Evolutionary conservation across 2,888 invertebrate species (phyloP), one percentile per base, ranked within the genome.

Genomic region (Amphiduros pacificus): DNA sequence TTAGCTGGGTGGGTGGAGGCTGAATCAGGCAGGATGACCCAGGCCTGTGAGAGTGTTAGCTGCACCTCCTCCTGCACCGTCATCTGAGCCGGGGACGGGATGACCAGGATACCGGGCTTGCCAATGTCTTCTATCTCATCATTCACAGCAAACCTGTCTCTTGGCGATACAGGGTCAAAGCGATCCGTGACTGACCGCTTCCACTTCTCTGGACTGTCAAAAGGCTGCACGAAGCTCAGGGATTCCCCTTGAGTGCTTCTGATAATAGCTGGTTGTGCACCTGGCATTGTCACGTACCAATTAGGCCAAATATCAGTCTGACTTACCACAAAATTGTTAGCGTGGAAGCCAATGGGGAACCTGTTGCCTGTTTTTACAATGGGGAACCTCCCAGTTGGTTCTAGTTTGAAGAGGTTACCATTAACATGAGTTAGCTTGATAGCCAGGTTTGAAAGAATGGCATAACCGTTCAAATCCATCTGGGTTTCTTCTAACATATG

Each of bases 231-330:
- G 60, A 64, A 73, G 14, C 50, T 54, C 20, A 73, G 60, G 26
- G 55, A 40, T 56, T 75, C 74, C 2, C 69, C 71, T 1, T 61
- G 63, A 1, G 75, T 75, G 51, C 65, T 72, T 5, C 41, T 49
- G 0, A 75, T 50, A 2, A 71, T 60, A 31, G 67, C 62, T 1
- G 73, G 66, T 29, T 65, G 57, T 3, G 67, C 52, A 6, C 64
- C 67, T 5, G 59, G 54, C 0, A 67, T 64, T 11, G 63, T 59
- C 0, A 75, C 62, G 51, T 71, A 75, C 74, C 75, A 75, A 57
- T 73, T 71, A 1, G 75, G 75, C 57, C 70, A 64, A 4, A 66
- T 64, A 57, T 73, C 73, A 0, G 74, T 71, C 17, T 66, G 63
- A 0, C 70, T 54, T 14, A 71, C 66, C 26, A 68, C 67, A 40